Base-by-base conservation (phyloP, 2,888 invertebrate species). In the Dromius quadrimaculatus region DNA sequence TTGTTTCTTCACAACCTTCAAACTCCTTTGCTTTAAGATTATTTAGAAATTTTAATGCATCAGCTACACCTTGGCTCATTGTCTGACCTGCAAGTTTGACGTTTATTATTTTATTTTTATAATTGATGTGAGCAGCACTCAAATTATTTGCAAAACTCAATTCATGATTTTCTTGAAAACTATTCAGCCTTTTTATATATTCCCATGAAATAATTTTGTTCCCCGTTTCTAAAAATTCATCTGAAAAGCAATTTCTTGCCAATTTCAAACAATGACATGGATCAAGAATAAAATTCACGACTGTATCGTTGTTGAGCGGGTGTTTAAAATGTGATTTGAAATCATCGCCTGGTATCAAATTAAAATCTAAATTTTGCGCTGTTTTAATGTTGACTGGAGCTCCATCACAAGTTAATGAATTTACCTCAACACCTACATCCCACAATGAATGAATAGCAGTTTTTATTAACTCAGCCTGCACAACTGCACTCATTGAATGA, bases 81-180 rank as follows among this genome's bases (percentile, higher is more conserved):
- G 66, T 59, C 65, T 74, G 73, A 36, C 72, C 72, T 38, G 75
- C 76, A 5, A 76, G 45, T 9, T 66, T 62, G 8, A 75, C 74
- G 65, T 74, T 75, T 73, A 76, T 74, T 13, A 73, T 72, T 72
- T 73, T 73, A 66, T 75, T 70, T 63, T 54, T 6, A 54, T 11
- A 28, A 54, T 54, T 23, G 9, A 54, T 54, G 11, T 74, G 28
- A 3, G 28, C 28, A 8, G 28, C 28, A 28, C 28, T 28, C 13
- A 74, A 38, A 2, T 72, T 71, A 69, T 75, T 76, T 19, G 74
- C 75, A 9, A 76, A 69, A 23, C 2, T 15, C 5, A 54, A 54
- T 23, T 54, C 54, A 6, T 4, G 22, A 2, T 61, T 68, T 71
- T 19, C 36, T 61, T 75, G 76, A 11, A 75, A 9, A 9, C 66